Percentiles rank a stretch among this genome's conserved stretches.
These are phyloP conservation scores for Leptura quadrifasciata DNA, from an alignment of 2,888 invertebrate species.

Conservation along the genomic window DNA sequence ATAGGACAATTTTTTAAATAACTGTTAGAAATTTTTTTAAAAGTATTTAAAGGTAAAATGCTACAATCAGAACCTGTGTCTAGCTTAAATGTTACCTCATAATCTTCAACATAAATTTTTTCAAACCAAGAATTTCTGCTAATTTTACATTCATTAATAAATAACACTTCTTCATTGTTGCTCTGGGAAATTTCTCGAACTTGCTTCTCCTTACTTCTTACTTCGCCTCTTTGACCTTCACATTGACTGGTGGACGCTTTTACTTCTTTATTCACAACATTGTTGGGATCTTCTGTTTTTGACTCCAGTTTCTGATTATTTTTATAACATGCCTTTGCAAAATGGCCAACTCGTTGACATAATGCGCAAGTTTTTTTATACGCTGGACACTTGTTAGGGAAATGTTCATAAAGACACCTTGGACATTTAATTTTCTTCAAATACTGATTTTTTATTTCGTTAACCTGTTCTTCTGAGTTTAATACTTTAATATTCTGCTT, in stretches of 20 bases:
- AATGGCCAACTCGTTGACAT: conserved; percentile 17
- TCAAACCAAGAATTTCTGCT: conserved; percentile 29
- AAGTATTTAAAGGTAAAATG: conserved; percentile 26
- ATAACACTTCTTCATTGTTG: not conserved
- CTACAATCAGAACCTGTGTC: conserved; percentile 29
- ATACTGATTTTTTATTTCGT: too few species aligned
- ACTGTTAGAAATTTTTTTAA: conserved; percentile 8
- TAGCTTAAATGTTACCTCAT: conserved; percentile 24
- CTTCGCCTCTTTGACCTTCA: too few species aligned
- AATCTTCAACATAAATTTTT: conserved; percentile 12
- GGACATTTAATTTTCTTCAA: too few species aligned
- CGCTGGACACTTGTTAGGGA: too few species aligned
- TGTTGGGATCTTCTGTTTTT: too few species aligned
- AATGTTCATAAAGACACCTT: too few species aligned
- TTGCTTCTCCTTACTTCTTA: too few species aligned
- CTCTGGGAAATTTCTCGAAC: too few species aligned
- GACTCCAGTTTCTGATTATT: not conserved
- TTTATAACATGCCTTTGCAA: conserved; percentile 22
- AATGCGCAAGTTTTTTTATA: not conserved
- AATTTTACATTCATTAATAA: conserved; percentile 5
- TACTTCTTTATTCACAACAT: too few species aligned
- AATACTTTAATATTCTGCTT: too few species aligned
- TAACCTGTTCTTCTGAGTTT: too few species aligned
- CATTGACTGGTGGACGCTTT: not conserved
- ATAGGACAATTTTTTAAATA: conserved; percentile 16